Percentiles rank a stretch among this genome's conserved stretches.
phyloP scores from a whole-genome alignment of 2,888 invertebrate species.

The Ditula angustiorana region DNA sequence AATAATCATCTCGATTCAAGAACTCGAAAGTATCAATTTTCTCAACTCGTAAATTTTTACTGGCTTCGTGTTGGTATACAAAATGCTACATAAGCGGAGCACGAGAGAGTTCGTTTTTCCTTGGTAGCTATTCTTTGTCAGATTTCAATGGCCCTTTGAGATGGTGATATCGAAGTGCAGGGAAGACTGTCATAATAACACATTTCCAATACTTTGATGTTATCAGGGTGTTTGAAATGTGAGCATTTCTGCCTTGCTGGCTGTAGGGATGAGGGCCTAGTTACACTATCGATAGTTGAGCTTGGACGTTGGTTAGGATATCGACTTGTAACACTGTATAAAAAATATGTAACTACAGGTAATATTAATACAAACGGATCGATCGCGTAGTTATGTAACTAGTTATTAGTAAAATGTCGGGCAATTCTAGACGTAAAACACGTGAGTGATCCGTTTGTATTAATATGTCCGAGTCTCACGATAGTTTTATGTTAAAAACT shows the following conservation, averaged over 20 bases:
- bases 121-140: not conserved
- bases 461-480: too few species aligned
- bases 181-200: not conserved
- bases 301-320: too few species aligned
- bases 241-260: not conserved
- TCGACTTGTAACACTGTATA: too few species aligned
- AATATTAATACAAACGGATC: too few species aligned
- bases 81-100: not conserved
- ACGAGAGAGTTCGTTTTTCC: not conserved
- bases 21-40: not conserved
- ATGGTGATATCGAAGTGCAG: not conserved
- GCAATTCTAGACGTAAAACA: too few species aligned
- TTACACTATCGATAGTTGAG: not conserved
- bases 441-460: too few species aligned
- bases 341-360: too few species aligned
- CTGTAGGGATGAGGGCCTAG: too few species aligned
- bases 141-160: not conserved
- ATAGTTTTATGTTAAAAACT: too few species aligned
- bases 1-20: not conserved
- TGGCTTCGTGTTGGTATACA: not conserved
- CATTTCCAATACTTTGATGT: not conserved
- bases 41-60: not conserved
- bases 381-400: too few species aligned
- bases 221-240: not conserved
- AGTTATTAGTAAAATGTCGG: too few species aligned